Evolutionary conservation across 2,797 vertebrate genomes (phyloP).

Genomic region (Dallia pectoralis): DNA sequence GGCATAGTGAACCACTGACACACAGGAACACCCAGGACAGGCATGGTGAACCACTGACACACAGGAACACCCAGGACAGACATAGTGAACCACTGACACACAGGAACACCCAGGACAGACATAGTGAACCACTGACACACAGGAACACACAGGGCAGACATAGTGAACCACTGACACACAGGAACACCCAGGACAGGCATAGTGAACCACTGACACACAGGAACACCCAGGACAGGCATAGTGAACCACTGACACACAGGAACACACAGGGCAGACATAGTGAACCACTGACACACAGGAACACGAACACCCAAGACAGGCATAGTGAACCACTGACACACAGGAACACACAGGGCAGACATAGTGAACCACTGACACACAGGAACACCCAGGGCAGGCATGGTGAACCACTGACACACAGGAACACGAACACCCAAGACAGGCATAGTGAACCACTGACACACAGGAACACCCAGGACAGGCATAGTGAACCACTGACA

Average conservation of each 20-base stretch:
- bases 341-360: slow-evolving; percentile 23
- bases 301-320: slow-evolving; percentile 23
- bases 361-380: slow-evolving; percentile 19
- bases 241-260: slow-evolving; percentile 19
- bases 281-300: slow-evolving; percentile 16
- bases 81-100: slow-evolving; percentile 20
- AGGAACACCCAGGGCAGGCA: slow-evolving; percentile 24
- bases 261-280: slow-evolving; percentile 24
- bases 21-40: slow-evolving; percentile 24
- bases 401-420: slow-evolving; percentile 16
- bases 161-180: slow-evolving; percentile 20
- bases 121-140: slow-evolving; percentile 19
- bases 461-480: slow-evolving; percentile 25
- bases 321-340: slow-evolving; percentile 20
- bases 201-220: slow-evolving; percentile 19
- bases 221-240: slow-evolving; percentile 23
- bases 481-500: slow-evolving; percentile 18
- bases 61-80: slow-evolving; percentile 22
- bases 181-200: slow-evolving; percentile 23
- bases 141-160: slow-evolving; percentile 24
- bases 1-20: slow-evolving; percentile 18
- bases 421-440: slow-evolving; percentile 24
- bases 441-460: slow-evolving; percentile 16
- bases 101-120: slow-evolving; percentile 23
- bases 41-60: slow-evolving; percentile 20